phyloP scores from a whole-genome alignment of 2,797 vertebrate genomes.

The Cuculus canorus region DNA sequence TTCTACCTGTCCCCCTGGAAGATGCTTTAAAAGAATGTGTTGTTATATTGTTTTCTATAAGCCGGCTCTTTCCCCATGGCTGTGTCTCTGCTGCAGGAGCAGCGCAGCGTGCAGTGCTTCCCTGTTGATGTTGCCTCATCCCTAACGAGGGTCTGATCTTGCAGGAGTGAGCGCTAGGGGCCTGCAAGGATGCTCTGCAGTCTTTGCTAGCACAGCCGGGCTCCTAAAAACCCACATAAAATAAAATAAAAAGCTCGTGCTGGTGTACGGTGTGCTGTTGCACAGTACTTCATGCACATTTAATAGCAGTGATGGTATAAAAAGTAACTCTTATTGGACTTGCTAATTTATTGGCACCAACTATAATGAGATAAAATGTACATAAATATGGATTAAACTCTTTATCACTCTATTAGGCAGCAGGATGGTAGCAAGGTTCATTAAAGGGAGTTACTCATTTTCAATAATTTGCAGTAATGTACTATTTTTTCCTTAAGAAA shows the following conservation, averaged over 20 bases:
- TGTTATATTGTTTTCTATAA: no score
- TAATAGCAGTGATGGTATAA: background rate
- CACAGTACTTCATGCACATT: background rate
- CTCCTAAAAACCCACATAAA: background rate
- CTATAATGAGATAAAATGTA: background rate
- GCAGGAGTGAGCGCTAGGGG: background rate
- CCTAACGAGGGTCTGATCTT: background rate
- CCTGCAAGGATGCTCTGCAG: background rate
- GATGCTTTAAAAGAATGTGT: background rate
- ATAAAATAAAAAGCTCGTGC: background rate
- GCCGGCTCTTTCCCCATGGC: accelerated
- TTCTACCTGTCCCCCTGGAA: background rate
- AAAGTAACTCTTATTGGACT: conserved; percentile 9
- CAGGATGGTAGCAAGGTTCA: background rate
- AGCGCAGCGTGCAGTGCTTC: accelerated
- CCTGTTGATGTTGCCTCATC: background rate
- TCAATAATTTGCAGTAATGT: background rate
- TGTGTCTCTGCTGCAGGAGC: background rate
- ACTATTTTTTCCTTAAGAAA: background rate
- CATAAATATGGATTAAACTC: conserved; percentile 47
- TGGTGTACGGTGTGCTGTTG: background rate
- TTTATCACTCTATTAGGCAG: conserved; percentile 33
- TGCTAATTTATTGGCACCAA: conserved; percentile 22
- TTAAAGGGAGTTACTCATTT: conserved; percentile 32
- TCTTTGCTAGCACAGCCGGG: background rate